Evolutionary conservation across 2,888 invertebrate species (phyloP).

Genomic region (Notodromas monacha): DNA sequence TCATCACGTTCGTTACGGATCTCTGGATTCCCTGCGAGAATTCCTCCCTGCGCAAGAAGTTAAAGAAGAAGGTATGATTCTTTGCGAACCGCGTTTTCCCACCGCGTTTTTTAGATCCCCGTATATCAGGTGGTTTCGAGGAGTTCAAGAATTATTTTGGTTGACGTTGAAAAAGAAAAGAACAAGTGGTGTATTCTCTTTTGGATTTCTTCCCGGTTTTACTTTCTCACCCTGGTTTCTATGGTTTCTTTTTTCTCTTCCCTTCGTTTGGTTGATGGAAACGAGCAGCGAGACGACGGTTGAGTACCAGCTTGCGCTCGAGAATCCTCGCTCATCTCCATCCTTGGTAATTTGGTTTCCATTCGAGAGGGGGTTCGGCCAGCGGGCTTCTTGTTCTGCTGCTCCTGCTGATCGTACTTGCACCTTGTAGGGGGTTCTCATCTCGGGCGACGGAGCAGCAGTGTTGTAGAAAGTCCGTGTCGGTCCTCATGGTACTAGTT

Average conservation of each 20-base stretch:
- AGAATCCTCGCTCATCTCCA: not conserved
- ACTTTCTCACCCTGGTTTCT: too few relatives aligned
- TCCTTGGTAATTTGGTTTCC: not conserved
- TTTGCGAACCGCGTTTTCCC: not conserved
- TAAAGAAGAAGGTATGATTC: conserved; percentile 8
- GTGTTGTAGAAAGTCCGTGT: too few relatives aligned
- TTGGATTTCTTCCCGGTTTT: too few relatives aligned
- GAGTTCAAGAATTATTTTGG: too few relatives aligned
- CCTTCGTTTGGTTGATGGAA: too few relatives aligned
- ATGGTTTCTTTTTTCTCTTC: too few relatives aligned
- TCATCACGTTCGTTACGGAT: conserved; percentile 19
- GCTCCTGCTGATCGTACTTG: too few relatives aligned
- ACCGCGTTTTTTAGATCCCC: not conserved
- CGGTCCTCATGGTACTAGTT: too few relatives aligned
- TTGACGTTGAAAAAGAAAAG: not conserved
- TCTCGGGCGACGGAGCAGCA: not conserved
- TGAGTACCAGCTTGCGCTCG: not conserved
- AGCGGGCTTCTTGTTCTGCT: too few relatives aligned
- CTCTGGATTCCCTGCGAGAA: conserved; percentile 24
- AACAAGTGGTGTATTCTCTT: not conserved
- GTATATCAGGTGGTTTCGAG: too few relatives aligned
- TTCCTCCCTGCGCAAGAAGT: conserved; percentile 13
- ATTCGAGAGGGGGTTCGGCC: too few relatives aligned
- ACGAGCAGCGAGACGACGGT: not conserved
- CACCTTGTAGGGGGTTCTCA: too few relatives aligned